Percentiles rank a stretch among this genome's conserved stretches.
Evolutionary conservation across 2,113 vertebrate species (phyloP).

Genomic region (Pseudonaja textilis): DNA sequence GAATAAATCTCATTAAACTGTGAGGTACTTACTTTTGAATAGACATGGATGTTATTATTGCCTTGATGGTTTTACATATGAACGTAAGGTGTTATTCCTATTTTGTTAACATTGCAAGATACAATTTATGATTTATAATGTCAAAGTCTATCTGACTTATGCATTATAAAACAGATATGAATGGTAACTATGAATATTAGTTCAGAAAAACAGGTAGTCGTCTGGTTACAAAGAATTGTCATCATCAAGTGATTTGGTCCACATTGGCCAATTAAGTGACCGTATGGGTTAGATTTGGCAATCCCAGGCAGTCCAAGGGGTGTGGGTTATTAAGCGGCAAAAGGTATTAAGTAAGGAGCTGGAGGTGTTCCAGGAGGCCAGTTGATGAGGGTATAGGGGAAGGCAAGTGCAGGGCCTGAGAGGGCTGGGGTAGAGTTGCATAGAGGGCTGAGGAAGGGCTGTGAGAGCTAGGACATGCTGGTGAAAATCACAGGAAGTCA

Average conservation of each 20-base stretch:
- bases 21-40: not conserved
- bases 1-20: not conserved
- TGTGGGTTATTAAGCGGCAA: not conserved
- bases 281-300: not conserved
- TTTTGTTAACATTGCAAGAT: conserved; percentile 47
- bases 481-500: not conserved
- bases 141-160: not conserved
- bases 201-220: not conserved
- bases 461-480: not conserved
- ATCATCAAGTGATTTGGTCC: not conserved
- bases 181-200: not conserved
- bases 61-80: conserved; percentile 58
- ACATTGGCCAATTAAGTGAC: not conserved
- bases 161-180: not conserved
- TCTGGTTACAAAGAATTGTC: not conserved
- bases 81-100: conserved; percentile 81
- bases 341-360: not conserved
- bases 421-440: not conserved
- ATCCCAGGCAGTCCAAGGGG: not conserved
- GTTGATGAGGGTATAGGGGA: not conserved
- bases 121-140: not conserved
- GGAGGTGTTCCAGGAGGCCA: not conserved
- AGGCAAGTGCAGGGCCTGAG: not conserved
- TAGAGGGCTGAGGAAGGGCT: not conserved
- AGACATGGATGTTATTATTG: not conserved